These are phyloP conservation scores for Unio delphinus DNA, from an alignment of 2,888 invertebrate species.

Conservation along the genomic window DNA sequence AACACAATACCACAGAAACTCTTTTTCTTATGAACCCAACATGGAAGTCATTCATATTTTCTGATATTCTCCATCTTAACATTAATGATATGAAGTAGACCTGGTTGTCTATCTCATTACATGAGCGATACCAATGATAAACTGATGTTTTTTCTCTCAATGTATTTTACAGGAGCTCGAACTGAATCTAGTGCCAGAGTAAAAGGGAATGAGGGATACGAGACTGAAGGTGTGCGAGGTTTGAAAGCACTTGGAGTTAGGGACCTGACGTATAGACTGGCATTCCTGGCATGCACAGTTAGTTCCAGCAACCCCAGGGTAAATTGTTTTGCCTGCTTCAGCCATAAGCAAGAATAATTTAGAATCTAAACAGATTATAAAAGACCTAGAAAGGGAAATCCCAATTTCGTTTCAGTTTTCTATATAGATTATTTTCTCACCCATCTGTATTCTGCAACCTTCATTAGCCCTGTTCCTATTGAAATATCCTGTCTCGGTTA, in stretches of 20 bases:
- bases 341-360: neutral
- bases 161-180: constrained; percentile 76
- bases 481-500: too few relatives aligned
- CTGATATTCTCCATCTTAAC: too few relatives aligned
- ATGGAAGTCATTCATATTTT: too few relatives aligned
- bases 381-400: too few relatives aligned
- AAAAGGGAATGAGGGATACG: constrained; percentile 75
- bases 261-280: constrained; percentile 89
- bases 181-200: constrained; percentile 86
- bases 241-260: constrained; percentile 88
- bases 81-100: neutral
- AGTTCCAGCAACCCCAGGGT: constrained; percentile 85
- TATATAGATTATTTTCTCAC: too few relatives aligned
- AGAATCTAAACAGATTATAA: too few relatives aligned
- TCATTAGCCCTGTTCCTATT: too few relatives aligned
- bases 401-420: too few relatives aligned
- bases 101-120: neutral
- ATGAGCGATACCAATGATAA: neutral
- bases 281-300: constrained; percentile 94
- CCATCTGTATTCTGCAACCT: too few relatives aligned
- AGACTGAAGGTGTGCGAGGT: constrained; percentile 89
- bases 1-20: too few relatives aligned
- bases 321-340: constrained; percentile 16
- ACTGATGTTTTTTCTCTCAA: neutral
- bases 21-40: too few relatives aligned